phyloP scores from a whole-genome alignment of 1,140 invertebrate genomes.

The Ephestia elutella region DNA sequence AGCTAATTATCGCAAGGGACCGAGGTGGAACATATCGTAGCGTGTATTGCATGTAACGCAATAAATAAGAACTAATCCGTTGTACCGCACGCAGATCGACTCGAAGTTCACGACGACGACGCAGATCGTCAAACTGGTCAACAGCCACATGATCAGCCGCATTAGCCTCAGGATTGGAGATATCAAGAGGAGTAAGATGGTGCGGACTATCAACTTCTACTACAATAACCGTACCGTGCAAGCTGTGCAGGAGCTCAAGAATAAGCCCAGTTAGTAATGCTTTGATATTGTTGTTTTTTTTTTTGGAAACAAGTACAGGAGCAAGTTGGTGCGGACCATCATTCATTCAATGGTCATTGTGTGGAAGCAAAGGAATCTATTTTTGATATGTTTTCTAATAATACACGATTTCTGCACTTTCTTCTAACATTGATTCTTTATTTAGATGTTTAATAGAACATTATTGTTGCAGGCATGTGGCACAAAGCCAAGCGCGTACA shows the following conservation, averaged over 20 bases:
- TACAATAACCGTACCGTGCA: slow-evolving; percentile 97
- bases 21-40: not conserved
- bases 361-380: too few relatives aligned
- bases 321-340: too few relatives aligned
- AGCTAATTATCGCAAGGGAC: too few relatives aligned
- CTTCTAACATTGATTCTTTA: too few relatives aligned
- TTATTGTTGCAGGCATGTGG: slow-evolving; percentile 83
- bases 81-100: slow-evolving; percentile 79
- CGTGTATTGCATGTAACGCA: not conserved
- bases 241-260: slow-evolving; percentile 97
- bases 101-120: slow-evolving; percentile 98
- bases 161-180: slow-evolving; percentile 95
- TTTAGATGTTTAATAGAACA: not conserved
- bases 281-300: not conserved
- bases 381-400: too few relatives aligned
- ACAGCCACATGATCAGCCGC: slow-evolving; percentile 95
- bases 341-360: too few relatives aligned
- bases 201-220: slow-evolving; percentile 95
- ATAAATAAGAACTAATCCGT: slow-evolving; percentile 38
- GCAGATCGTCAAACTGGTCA: slow-evolving; percentile 96
- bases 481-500: slow-evolving; percentile 95
- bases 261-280: slow-evolving; percentile 81
- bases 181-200: slow-evolving; percentile 97
- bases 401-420: too few relatives aligned
- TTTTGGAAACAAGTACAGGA: not conserved